Conservation (phyloP, 2,797 vertebrate species). For the Ambastaia sidthimunki region DNA sequence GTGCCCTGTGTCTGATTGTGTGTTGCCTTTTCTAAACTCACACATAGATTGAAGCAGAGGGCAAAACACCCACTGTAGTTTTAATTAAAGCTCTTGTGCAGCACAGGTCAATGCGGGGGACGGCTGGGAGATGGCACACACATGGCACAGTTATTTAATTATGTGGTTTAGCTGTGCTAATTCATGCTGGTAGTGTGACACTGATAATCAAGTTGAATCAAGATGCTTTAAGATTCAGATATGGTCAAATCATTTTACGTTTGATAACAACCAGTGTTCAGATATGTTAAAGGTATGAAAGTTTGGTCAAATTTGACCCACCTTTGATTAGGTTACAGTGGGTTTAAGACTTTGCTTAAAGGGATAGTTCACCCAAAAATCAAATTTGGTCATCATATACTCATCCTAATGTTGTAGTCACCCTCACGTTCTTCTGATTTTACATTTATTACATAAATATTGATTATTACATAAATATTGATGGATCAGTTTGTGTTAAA, state of each 20-base stretch:
- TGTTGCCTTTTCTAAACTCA: slow-evolving; percentile 36
- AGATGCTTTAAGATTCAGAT: slow-evolving; percentile 34
- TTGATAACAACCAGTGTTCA: slow-evolving; percentile 5
- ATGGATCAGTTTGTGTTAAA: too few species aligned
- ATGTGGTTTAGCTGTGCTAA: slow-evolving; percentile 46
- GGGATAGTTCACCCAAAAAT: neutral
- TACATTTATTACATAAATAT: too few species aligned
- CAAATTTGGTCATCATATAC: neutral
- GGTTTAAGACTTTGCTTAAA: neutral
- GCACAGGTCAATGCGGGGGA: slow-evolving; percentile 40
- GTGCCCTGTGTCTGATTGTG: slow-evolving; percentile 34
- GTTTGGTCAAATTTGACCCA: neutral
- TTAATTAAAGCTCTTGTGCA: slow-evolving; percentile 52
- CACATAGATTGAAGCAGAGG: slow-evolving; percentile 44
- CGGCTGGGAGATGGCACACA: slow-evolving; percentile 36
- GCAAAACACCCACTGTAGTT: slow-evolving; percentile 52
- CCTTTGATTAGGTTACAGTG: neutral
- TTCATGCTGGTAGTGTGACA: slow-evolving; percentile 38
- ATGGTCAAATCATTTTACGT: neutral
- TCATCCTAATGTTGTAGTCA: too few species aligned
- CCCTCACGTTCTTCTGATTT: neutral
- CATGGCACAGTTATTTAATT: slow-evolving; percentile 48
- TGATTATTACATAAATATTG: too few species aligned
- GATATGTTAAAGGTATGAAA: slow-evolving; percentile 10
- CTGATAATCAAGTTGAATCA: slow-evolving; percentile 35